phyloP scores from a whole-genome alignment of 2,797 vertebrate species.

The Galagoides demidoff region DNA sequence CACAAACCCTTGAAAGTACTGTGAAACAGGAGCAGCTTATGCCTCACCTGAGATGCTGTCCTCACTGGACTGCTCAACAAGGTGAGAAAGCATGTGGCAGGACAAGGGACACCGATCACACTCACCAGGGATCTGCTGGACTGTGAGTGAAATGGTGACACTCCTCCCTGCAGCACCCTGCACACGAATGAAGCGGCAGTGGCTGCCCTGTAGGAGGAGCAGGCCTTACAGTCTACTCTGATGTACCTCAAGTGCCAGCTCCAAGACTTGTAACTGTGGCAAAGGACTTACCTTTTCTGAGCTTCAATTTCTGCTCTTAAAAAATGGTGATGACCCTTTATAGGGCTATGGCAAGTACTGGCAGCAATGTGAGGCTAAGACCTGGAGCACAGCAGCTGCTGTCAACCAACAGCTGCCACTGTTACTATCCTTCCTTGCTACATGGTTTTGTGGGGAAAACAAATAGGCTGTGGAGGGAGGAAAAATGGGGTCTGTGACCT shows the following conservation, averaged over 20 bases:
- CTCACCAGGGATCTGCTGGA: fast-evolving
- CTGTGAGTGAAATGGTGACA: not conserved
- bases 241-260: too few relatives aligned
- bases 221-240: not conserved
- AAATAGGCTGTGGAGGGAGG: not conserved
- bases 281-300: not conserved
- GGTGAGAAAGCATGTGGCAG: not conserved
- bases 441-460: not conserved
- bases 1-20: not conserved
- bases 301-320: not conserved
- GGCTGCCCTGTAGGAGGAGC: not conserved
- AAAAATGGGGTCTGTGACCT: not conserved
- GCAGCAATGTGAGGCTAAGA: fast-evolving
- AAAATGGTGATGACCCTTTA: not conserved
- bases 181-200: fast-evolving
- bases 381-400: not conserved
- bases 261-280: not conserved
- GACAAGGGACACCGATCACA: not conserved
- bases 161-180: fast-evolving
- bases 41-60: not conserved
- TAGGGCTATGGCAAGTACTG: not conserved
- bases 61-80: fast-evolving
- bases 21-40: not conserved
- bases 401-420: not conserved
- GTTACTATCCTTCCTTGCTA: not conserved